phyloP scores from a whole-genome alignment of 2,888 invertebrate species.

The Cremastinae sp. region DNA sequence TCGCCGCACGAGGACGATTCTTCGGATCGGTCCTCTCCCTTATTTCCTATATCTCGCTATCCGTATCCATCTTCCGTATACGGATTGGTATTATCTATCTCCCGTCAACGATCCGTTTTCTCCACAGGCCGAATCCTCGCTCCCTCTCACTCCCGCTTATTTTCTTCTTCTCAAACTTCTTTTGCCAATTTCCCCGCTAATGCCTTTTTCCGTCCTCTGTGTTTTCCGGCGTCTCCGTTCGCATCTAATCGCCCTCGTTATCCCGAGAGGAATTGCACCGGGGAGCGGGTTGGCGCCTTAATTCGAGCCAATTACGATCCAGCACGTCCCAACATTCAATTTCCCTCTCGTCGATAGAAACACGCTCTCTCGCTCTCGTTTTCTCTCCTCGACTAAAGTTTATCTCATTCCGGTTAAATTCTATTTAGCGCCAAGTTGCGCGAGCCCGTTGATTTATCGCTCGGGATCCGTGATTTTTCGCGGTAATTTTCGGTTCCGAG shows the following conservation, averaged over 20 bases:
- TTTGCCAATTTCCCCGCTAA: constrained; percentile 16
- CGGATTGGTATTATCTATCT: constrained; percentile 57
- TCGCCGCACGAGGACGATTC: constrained; percentile 28
- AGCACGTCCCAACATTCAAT: constrained; percentile 73
- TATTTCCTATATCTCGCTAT: constrained; percentile 47
- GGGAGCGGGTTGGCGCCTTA: constrained; percentile 62
- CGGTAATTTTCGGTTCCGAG: not conserved
- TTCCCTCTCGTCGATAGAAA: constrained; percentile 51
- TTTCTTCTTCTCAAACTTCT: constrained; percentile 39
- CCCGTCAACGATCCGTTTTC: constrained; percentile 45
- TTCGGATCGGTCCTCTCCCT: not conserved
- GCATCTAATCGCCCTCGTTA: constrained; percentile 73
- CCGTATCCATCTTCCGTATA: constrained; percentile 42
- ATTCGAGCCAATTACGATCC: constrained; percentile 74
- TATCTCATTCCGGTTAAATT: constrained; percentile 6
- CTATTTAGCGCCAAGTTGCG: not conserved
- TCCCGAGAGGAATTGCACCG: constrained; percentile 53
- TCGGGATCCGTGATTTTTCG: not conserved
- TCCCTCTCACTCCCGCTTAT: constrained; percentile 49
- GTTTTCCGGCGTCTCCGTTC: constrained; percentile 56
- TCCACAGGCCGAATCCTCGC: constrained; percentile 42
- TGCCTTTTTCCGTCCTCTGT: constrained; percentile 47
- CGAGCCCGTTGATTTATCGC: not conserved
- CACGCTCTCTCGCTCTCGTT: not conserved
- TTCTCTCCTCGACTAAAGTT: constrained; percentile 10